phyloP scores from a whole-genome alignment of 2,888 invertebrate species.

The Polymixis flavicincta region DNA sequence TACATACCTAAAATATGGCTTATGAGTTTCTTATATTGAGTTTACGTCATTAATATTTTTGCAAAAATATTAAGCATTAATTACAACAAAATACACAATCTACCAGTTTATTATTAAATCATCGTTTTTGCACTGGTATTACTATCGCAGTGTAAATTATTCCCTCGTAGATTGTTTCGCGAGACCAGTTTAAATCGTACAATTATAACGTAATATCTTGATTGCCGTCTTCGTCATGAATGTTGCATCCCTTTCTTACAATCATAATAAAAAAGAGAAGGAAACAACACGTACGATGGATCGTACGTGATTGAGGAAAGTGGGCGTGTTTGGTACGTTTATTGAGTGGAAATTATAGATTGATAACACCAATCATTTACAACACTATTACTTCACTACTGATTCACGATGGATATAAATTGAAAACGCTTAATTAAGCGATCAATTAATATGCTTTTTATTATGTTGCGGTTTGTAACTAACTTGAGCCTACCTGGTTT shows the following conservation, averaged over 20 bases:
- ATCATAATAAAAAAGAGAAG: conserved; percentile 47
- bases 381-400: conserved; percentile 71
- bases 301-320: conserved; percentile 66
- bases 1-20: no score
- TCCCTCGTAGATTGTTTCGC: conserved; percentile 33
- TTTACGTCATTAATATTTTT: not conserved
- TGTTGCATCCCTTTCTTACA: conserved; percentile 41
- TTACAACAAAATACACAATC: conserved; percentile 14
- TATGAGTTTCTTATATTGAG: no score
- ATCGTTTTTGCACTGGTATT: conserved; percentile 25
- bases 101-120: conserved; percentile 24
- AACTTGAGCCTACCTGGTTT: conserved; percentile 20
- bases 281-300: conserved; percentile 47
- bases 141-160: conserved; percentile 37
- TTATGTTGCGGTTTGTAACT: conserved; percentile 29
- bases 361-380: conserved; percentile 78
- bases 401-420: conserved; percentile 73
- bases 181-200: conserved; percentile 42
- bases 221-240: conserved; percentile 50
- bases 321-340: conserved; percentile 73
- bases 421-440: conserved; percentile 64
- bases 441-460: conserved; percentile 63
- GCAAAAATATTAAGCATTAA: not conserved
- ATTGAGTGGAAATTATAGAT: conserved; percentile 80
- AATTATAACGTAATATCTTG: conserved; percentile 59